Conservation (phyloP, 53 echinoderm and acorn worm species). For the Arbacia lixula region DNA sequence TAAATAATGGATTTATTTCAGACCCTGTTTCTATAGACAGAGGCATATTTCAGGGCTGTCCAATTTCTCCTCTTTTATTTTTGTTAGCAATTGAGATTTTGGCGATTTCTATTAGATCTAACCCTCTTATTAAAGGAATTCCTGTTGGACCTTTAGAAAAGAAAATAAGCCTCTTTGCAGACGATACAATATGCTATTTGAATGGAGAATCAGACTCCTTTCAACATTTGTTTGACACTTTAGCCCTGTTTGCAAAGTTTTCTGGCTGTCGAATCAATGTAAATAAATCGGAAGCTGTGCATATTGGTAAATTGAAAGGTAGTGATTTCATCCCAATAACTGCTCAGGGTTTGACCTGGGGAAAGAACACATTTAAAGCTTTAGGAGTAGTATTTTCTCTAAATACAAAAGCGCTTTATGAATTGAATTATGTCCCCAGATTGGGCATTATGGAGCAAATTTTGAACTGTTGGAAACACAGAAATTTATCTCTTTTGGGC, state of each 20-base stretch:
- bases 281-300: constrained; percentile 9
- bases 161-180: constrained; percentile 58
- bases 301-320: not conserved
- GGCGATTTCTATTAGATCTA: not conserved
- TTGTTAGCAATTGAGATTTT: constrained; percentile 25
- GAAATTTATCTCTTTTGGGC: not conserved
- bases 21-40: not conserved
- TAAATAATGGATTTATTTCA: constrained; percentile 37
- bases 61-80: constrained; percentile 42
- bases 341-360: not conserved
- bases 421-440: not conserved
- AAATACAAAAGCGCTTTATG: not conserved
- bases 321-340: not conserved
- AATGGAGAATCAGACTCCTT: constrained; percentile 28
- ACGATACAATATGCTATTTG: constrained; percentile 45
- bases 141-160: not conserved
- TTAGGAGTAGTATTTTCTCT: constrained; percentile 23
- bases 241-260: not conserved
- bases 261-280: constrained; percentile 25
- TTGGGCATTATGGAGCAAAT: not conserved
- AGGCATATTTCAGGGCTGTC: constrained; percentile 50
- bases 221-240: constrained; percentile 13
- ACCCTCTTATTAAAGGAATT: constrained; percentile 20
- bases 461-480: constrained; percentile 19
- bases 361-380: constrained; percentile 9